Percentiles rank a stretch among this genome's conserved stretches.
Conservation (phyloP, 2,113 vertebrate species). For the Amia ocellicauda region DNA sequence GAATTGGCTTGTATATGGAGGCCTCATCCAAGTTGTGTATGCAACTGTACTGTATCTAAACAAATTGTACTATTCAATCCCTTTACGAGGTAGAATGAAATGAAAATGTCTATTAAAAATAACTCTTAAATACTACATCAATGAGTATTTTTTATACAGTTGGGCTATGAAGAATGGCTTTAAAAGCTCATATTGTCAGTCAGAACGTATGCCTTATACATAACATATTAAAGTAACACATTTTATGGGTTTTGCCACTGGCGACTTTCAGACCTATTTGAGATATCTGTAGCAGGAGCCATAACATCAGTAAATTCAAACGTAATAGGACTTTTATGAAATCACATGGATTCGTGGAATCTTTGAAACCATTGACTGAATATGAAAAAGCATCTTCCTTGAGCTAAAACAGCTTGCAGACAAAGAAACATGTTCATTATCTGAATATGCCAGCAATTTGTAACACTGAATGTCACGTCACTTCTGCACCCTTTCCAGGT, state of each 20-base stretch:
- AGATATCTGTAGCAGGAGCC: constrained; percentile 50
- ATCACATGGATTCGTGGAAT: constrained; percentile 48
- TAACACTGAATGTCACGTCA: neutral
- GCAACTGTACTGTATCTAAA: no score
- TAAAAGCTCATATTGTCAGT: constrained; percentile 41
- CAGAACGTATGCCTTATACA: constrained; percentile 33
- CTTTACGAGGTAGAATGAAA: constrained; percentile 31
- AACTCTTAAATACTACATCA: constrained; percentile 31
- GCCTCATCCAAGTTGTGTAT: no score
- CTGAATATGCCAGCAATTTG: neutral
- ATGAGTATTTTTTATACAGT: constrained; percentile 41
- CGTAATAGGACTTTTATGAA: constrained; percentile 54
- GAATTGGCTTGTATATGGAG: no score
- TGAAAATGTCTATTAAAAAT: constrained; percentile 38
- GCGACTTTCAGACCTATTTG: constrained; percentile 47
- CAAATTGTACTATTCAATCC: constrained; percentile 28
- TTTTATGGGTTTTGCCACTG: constrained; percentile 48
- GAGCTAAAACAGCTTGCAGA: constrained; percentile 25
- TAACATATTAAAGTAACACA: constrained; percentile 37
- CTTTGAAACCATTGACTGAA: constrained; percentile 28
- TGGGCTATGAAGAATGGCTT: constrained; percentile 26
- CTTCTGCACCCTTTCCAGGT: neutral
- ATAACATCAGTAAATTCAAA: constrained; percentile 52
- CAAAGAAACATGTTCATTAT: constrained; percentile 2
- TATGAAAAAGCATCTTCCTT: constrained; percentile 36